Base-by-base conservation (phyloP, 2,888 invertebrate genomes). In the Monopis laevigella region DNA sequence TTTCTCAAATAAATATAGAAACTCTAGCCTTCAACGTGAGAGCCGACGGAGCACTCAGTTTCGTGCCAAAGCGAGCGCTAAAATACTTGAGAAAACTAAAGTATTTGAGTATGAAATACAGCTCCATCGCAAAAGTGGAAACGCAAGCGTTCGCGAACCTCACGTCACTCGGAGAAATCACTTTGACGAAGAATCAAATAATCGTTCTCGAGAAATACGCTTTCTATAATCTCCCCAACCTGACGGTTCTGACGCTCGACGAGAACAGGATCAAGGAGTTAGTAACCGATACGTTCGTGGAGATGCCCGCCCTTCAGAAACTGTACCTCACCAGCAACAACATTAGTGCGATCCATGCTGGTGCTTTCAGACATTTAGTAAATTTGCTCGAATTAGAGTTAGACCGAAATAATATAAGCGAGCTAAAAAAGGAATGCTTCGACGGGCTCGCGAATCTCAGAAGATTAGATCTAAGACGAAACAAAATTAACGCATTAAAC, bases 261-360 rank as follows among this genome's bases (percentile, higher is more conserved):
- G 88, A 89, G 52, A 93, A 93, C 67, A 82, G 82, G 54, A 88
- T 93, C 56, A 82, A 83, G 17, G 90, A 89, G 58, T 81, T 93
- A 47, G 86, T 87, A 54, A 84, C 88, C 35, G 86, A 87, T 52
- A 89, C 89, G 2, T 93, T 93, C 66, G 84, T 87, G 40, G 87
- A 88, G 58, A 63, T 92, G 44, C 91, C 92, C 1, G 75, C 82
- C 14, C 70, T 92, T 51, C 86, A 87, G 51, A 87, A 89, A 51
- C 82, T 98, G 41, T 88, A 87, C 55, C 82, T 98, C 42, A 93
- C 93, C 58, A 89, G 88, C 62, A 98, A 98, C 72, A 89, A 90
- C 55, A 84, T 98, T 48, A 90, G 88, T 51, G 82, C 86, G 19
- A 83, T 96, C 45, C 96, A 96, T 52, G 93, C 93, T 43, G 90